Evolutionary conservation across 2,797 vertebrate species (phyloP), one percentile per base, ranked within the genome.

Genomic region (Catharus ustulatus): DNA sequence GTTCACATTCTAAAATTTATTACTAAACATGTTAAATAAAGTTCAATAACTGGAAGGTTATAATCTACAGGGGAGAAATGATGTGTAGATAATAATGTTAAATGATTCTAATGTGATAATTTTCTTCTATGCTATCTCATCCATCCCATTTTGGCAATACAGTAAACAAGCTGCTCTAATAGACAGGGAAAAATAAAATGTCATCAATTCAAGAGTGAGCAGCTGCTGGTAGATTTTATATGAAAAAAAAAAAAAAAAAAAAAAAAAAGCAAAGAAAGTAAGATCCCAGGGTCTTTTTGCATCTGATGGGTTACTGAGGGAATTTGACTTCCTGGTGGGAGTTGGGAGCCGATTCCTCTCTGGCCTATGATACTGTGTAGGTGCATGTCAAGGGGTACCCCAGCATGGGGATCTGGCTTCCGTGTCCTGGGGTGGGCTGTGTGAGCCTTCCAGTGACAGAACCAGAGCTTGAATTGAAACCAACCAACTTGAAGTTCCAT

Each of bases 1-100:
- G n/a, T 87, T 96, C 86, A 90, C 22, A 86, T 72, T 88, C 42
- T 20, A 89, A 81, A 94, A 94, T 95, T 36, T 78, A 74, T 90
- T 92, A 61, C 43, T 91, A 91, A 92, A 93, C n/a, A 83, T 17
- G 2, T 91, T 95, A 94, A 90, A 91, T 90, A 92, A 87, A 90
- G 49, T 84, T 90, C 78, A 81, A 32, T 90, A 96, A 90, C 36
- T 96, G 89, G 87, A 94, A 51, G 32, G 27, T 87, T 96, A 95
- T 79, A 95, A 91, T 75, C 91, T 94, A 83, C 96, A 88, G 34
- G 94, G 88, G 96, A 96, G 87, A 94, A 95, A 95, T 87, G 21
- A 85, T 91, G 77, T 15, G 27, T 36, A 42, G 30, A 90, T 92
- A 96, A 94, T 81, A 73, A 67, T 61, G 36, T 61, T 83, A 88